A percentile compares a stretch with the other conserved stretches of the same genome.
phyloP scores from a whole-genome alignment of 2,888 invertebrate species.

The Amblyjoppa fuscipennis region DNA sequence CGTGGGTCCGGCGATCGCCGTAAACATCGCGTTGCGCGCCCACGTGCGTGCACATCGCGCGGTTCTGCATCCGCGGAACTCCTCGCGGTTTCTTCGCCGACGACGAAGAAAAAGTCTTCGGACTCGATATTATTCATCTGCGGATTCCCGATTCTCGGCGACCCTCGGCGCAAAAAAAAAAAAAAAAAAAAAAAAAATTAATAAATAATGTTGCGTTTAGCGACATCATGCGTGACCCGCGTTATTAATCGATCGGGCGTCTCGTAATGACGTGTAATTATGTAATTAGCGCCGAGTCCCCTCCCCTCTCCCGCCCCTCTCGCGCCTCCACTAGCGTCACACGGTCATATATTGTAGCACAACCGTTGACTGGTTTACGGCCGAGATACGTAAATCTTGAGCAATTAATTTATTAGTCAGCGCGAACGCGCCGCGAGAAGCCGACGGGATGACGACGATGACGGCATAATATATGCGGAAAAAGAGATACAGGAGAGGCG shows the following conservation, averaged over 20 bases:
- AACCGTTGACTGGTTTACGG: constrained; percentile 82
- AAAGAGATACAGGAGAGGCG: constrained; percentile 24
- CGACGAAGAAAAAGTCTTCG: constrained; percentile 52
- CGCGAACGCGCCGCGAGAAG: constrained; percentile 61
- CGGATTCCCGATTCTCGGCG: neutral
- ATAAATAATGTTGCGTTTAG: constrained; percentile 50
- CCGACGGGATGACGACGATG: constrained; percentile 22
- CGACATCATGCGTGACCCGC: constrained; percentile 73
- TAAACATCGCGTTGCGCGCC: constrained; percentile 8
- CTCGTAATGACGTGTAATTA: constrained; percentile 84
- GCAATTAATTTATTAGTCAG: constrained; percentile 83
- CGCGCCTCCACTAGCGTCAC: constrained; percentile 15
- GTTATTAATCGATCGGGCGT: constrained; percentile 78
- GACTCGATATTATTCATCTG: constrained; percentile 38
- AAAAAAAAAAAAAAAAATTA: neutral
- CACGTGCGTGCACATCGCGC: neutral
- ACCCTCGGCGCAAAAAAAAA: constrained; percentile 5
- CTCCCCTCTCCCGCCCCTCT: neutral
- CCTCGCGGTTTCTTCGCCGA: constrained; percentile 31
- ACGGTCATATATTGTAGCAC: constrained; percentile 29
- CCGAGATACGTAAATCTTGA: constrained; percentile 83
- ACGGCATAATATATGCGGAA: constrained; percentile 42
- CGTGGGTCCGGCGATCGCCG: neutral
- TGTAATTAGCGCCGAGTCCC: constrained; percentile 81
- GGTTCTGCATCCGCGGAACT: constrained; percentile 3